phyloP scores from a whole-genome alignment of 2,113 vertebrate species.

The Epinephelus cyanopodus region DNA sequence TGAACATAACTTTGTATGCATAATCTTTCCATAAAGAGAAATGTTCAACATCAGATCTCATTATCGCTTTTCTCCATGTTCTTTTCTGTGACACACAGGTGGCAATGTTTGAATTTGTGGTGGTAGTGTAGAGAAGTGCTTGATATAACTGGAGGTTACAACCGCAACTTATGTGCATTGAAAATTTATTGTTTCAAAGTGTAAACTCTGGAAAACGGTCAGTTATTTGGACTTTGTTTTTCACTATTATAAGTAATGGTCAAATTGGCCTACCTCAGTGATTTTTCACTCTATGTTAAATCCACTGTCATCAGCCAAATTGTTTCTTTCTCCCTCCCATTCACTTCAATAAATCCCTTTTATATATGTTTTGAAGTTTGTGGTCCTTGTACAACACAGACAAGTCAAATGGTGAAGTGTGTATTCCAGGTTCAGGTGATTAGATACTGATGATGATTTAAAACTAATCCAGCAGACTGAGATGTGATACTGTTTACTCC shows the following conservation, averaged over 20 bases:
- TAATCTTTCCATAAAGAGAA: slow-evolving; percentile 70
- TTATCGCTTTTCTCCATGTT: slow-evolving; percentile 48
- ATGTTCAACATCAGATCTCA: slow-evolving; percentile 61
- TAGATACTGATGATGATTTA: background rate
- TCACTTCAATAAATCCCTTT: slow-evolving; percentile 97
- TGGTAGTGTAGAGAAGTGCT: slow-evolving; percentile 67
- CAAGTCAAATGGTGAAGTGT: slow-evolving; percentile 1
- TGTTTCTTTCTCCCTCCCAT: slow-evolving; percentile 86
- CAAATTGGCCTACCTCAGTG: slow-evolving; percentile 79
- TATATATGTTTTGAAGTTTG: slow-evolving; percentile 88
- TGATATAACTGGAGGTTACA: slow-evolving; percentile 67
- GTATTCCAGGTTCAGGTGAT: background rate
- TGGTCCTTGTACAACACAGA: slow-evolving; percentile 61
- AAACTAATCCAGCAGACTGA: slow-evolving; percentile 4
- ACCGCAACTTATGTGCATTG: slow-evolving; percentile 62
- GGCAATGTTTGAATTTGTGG: slow-evolving; percentile 67
- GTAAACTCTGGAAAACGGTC: slow-evolving; percentile 74
- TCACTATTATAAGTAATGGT: slow-evolving; percentile 60
- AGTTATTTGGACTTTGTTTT: slow-evolving; percentile 77
- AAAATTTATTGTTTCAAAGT: slow-evolving; percentile 74
- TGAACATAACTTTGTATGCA: slow-evolving; percentile 79
- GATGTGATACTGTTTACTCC: background rate
- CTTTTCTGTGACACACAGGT: slow-evolving; percentile 63
- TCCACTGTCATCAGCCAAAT: slow-evolving; percentile 87
- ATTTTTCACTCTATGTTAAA: slow-evolving; percentile 73